phyloP scores from a whole-genome alignment of 1,140 invertebrate species.

The Drosophila fuyamai region DNA sequence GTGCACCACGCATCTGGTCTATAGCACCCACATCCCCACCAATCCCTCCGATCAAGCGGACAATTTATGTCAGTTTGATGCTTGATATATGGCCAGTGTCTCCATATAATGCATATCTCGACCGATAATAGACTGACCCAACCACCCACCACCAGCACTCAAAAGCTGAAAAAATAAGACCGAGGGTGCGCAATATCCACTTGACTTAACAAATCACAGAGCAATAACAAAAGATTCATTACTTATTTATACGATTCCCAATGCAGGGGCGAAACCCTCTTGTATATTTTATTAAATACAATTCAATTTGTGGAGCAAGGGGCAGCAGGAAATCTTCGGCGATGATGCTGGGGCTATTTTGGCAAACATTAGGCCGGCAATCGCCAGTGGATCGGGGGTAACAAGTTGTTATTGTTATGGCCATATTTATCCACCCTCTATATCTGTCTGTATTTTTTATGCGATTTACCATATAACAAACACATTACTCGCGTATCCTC shows the following conservation, averaged over 20 bases:
- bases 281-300: constrained; percentile 79
- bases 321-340: constrained; percentile 8
- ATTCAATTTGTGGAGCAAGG: constrained; percentile 63
- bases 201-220: constrained; percentile 74
- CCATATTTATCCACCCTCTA: constrained; percentile 22
- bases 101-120: constrained; percentile 15
- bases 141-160: not conserved
- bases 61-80: constrained; percentile 75
- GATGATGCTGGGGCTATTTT: constrained; percentile 67
- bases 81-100: constrained; percentile 66
- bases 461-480: constrained; percentile 82
- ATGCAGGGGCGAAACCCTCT: constrained; percentile 44
- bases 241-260: constrained; percentile 71
- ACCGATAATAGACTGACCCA: constrained; percentile 53
- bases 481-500: constrained; percentile 63
- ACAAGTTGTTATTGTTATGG: constrained; percentile 79
- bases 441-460: constrained; percentile 69
- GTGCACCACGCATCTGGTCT: constrained; percentile 4
- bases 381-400: constrained; percentile 16
- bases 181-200: constrained; percentile 42
- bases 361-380: constrained; percentile 61
- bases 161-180: not conserved
- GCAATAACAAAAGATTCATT: constrained; percentile 75
- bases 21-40: not conserved
- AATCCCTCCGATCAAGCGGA: constrained; percentile 34